Base-by-base conservation (phyloP, 2,888 invertebrate genomes). In the Kryphioiulus occultus region DNA sequence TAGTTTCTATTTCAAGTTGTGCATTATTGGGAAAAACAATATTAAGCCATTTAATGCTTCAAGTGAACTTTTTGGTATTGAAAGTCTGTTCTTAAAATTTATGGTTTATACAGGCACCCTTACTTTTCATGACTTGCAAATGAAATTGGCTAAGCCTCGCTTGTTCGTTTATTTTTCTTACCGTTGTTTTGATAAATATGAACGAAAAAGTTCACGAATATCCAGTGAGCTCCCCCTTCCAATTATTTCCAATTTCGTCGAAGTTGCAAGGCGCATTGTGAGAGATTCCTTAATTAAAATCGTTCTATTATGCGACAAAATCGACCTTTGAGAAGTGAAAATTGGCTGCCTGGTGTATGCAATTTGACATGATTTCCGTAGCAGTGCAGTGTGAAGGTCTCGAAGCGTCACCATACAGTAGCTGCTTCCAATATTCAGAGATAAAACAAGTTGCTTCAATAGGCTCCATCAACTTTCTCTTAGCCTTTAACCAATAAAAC, bases 401-500 rank as follows among this genome's bases (percentile, higher is more conserved):
- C n/a, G 3, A 78, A 17, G 78, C 26, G 78, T 78, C 78, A 17
- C 78, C 30, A 12, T 12, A 12, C 47, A 17, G 9, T n/a, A 7
- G 59, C 22, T 59, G n/a, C 59, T 59, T 42, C n/a, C n/a, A 5
- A 5, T 5, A 53, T 53, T 53, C 53, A n/a, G n/a, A 53, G 53
- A 53, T 53, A 53, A 53, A 53, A n/a, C 53, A n/a, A 53, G 53
- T 53, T 53, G 53, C n/a, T 53, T n/a, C n/a, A n/a, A 53, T 19
- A n/a, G 53, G 53, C 53, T 12, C 53, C 15, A 5, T 53, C 3
- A 9, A 26, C 30, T 78, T 78, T 78, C 22, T 10, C 30, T 22
- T 68, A 22, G 53, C 53, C n/a, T 22, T 7, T 78, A 78, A 78
- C 78, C 78, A 30, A 78, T 26, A 78, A 78, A 78, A 78, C 78